Base-by-base conservation (phyloP, 2,888 invertebrate genomes). In the Carterocephalus palaemon region DNA sequence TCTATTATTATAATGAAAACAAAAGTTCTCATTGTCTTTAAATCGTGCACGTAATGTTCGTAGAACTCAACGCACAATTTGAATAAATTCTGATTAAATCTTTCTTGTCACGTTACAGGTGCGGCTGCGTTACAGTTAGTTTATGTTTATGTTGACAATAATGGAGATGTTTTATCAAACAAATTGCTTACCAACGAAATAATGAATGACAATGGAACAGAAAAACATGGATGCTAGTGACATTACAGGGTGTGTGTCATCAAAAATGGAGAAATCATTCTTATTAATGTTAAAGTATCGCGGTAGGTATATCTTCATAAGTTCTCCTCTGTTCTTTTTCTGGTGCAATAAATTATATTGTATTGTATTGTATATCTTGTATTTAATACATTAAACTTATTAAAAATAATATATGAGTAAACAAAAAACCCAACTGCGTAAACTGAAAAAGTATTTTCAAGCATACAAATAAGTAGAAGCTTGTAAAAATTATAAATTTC, bases 121-220 rank as follows among this genome's bases (percentile, higher is more conserved):
- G 36, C 29, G 29, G 36, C 22, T 29, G 36, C 29, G 43, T 23
- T 43, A 43, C 43, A 43, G 43, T 37, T 43, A 43, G 28, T 36
- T 37, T 43, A 43, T 43, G 53, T 59, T 58, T 59, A 54, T 61
- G 56, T 56, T 54, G 48, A 48, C 49, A 53, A 59, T 56, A 57
- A 56, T 53, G 53, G 54, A 59, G 56, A 53, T 54, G 53, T 59
- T 56, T 54, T 53, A 54, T 53, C 51, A 58, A 59, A 55, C 36
- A 37, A 31, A 23, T 37, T 37, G 43, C 29, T 37, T 36, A 20
- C 13, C 28, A 31, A 37, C 17, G n/a, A 17, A 12, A 9, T 23
- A 29, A 36, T 17, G 33, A 42, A 26, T 37, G 37, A 37, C 36
- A 43, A 37, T 43, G 8, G 17, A n/a, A 41, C 15, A 22, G 28